These are phyloP conservation scores for Hippolais icterina DNA, from an alignment of 2,113 vertebrate species.

Conservation along the genomic window DNA sequence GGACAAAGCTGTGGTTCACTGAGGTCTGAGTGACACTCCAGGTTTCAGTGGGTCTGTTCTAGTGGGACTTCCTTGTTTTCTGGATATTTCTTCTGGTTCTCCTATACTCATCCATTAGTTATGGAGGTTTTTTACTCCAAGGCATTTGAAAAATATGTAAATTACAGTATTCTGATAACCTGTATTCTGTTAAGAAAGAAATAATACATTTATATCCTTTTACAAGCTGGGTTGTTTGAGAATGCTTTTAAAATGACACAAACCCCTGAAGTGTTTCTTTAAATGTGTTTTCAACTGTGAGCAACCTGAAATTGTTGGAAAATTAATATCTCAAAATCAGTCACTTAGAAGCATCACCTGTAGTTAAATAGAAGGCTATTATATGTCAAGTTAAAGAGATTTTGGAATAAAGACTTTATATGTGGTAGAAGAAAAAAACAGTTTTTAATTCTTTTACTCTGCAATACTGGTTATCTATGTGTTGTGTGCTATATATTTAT, in stretches of 20 bases:
- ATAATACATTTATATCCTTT: background rate
- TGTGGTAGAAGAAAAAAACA: background rate
- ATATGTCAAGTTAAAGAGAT: background rate
- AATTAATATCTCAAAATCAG: background rate
- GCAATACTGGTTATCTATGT: background rate
- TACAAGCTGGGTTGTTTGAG: background rate
- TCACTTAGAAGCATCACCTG: background rate
- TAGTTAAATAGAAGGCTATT: background rate
- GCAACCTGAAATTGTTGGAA: background rate
- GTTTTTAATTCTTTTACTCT: background rate
- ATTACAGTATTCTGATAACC: background rate
- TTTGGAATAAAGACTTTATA: background rate
- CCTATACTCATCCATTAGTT: background rate
- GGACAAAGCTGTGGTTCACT: background rate
- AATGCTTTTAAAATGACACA: background rate
- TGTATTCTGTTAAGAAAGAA: background rate
- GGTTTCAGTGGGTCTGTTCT: background rate
- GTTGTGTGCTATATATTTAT: background rate
- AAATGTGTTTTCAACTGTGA: background rate
- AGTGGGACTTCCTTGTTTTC: background rate
- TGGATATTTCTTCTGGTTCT: background rate
- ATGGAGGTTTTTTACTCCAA: background rate
- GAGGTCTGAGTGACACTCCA: background rate
- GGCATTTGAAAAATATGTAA: background rate
- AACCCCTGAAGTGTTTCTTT: background rate